Conservation (phyloP, 2,888 invertebrate genomes). For the Palloptera scutellata region DNA sequence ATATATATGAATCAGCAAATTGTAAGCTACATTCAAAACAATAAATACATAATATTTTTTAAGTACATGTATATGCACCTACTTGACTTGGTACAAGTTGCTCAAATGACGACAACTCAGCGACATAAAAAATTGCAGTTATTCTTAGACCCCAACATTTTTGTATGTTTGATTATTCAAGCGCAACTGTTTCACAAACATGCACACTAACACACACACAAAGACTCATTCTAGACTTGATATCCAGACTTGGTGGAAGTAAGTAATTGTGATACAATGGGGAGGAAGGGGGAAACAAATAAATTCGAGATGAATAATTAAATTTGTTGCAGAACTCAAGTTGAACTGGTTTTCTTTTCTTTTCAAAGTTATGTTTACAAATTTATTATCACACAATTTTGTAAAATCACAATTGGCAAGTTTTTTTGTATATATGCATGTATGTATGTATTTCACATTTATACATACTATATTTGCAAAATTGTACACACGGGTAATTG, state of each 20-base stretch:
- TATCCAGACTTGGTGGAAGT: not conserved
- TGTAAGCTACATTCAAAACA: not conserved
- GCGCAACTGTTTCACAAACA: constrained; percentile 6
- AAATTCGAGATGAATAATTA: constrained; percentile 6
- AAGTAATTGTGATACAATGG: not conserved
- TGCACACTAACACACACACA: constrained; percentile 13
- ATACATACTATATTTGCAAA: not conserved
- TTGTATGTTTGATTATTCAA: constrained; percentile 34
- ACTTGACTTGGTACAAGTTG: not conserved
- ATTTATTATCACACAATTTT: not conserved
- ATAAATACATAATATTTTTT: not conserved
- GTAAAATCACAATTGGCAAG: not conserved
- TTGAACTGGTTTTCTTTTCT: constrained; percentile 1
- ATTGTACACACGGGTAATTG: not conserved
- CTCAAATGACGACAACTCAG: constrained; percentile 15
- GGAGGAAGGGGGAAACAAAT: too few relatives aligned
- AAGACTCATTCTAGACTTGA: too few relatives aligned
- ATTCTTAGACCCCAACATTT: constrained; percentile 7
- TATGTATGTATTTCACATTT: not conserved
- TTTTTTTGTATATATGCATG: constrained; percentile 10
- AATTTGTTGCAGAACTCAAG: constrained; percentile 5
- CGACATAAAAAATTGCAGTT: not conserved
- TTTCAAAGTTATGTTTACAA: not conserved
- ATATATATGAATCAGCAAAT: not conserved
- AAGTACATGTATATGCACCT: not conserved